A percentile compares a stretch with the other conserved stretches of the same genome.
Evolutionary conservation across 2,113 vertebrate genomes (phyloP).

Genomic region (Empidonax traillii): DNA sequence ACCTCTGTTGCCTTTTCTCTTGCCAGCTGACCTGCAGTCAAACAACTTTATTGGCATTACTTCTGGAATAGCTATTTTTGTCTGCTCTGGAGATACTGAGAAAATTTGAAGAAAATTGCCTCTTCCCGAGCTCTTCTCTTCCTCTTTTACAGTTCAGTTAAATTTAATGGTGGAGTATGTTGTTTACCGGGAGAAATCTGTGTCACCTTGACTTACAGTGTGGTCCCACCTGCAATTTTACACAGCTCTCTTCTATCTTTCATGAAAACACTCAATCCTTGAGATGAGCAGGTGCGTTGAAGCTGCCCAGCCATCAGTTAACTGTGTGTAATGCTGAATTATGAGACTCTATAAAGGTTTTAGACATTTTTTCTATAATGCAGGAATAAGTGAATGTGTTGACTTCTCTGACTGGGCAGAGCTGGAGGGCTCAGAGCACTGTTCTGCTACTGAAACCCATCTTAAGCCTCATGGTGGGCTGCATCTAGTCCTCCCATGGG

Average conservation of each 20-base stretch:
- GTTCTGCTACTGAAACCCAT: background rate
- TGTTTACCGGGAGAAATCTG: background rate
- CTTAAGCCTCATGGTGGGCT: background rate
- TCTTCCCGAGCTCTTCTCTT: background rate
- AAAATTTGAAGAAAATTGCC: conserved; percentile 7
- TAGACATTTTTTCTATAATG: background rate
- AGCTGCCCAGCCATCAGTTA: background rate
- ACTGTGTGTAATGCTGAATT: background rate
- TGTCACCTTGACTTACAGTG: background rate
- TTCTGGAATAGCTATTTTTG: background rate
- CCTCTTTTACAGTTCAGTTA: background rate
- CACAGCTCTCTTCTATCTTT: background rate
- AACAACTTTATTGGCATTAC: background rate
- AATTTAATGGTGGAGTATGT: background rate
- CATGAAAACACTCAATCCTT: background rate
- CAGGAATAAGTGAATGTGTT: background rate
- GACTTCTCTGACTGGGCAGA: background rate
- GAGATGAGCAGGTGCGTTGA: background rate
- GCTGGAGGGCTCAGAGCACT: background rate
- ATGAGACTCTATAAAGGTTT: background rate
- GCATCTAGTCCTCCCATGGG: rapidly evolving
- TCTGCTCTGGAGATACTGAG: background rate
- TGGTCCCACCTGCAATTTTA: background rate
- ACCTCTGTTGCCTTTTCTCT: background rate
- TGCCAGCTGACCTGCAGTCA: background rate